These are phyloP conservation scores for Spialia ferax DNA, from an alignment of 2,888 invertebrate genomes.

Conservation along the genomic window DNA sequence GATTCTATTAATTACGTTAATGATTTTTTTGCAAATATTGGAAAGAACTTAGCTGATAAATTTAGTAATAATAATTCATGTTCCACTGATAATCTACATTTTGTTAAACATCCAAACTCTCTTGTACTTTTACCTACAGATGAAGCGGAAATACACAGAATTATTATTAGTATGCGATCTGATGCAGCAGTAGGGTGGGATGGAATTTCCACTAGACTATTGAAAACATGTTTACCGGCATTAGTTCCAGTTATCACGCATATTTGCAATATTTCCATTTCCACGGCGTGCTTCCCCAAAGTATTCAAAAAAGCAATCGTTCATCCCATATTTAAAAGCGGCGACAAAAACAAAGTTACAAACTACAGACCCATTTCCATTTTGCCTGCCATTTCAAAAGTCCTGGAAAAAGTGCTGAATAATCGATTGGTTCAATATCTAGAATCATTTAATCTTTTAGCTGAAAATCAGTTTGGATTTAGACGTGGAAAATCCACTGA, in stretches of 20 bases:
- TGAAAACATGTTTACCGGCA: not conserved
- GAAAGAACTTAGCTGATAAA: not conserved
- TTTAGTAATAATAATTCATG: not conserved
- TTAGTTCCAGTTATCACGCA: not conserved
- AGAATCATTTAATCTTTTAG: constrained; percentile 14
- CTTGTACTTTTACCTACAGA: not conserved
- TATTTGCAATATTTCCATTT: not conserved
- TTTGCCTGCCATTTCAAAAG: not conserved
- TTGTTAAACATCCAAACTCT: not conserved
- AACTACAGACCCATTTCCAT: no score
- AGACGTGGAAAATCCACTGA: constrained; percentile 20
- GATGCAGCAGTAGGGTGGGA: not conserved
- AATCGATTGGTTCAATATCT: constrained; percentile 1
- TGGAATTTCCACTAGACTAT: not conserved
- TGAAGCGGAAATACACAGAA: not conserved
- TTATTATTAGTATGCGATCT: not conserved
- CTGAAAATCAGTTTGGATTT: constrained; percentile 30
- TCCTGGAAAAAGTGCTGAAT: not conserved
- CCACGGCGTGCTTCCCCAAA: not conserved
- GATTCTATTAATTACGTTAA: constrained; percentile 27
- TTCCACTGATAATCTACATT: not conserved
- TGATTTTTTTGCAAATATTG: not conserved
- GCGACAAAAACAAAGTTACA: not conserved
- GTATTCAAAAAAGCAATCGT: not conserved
- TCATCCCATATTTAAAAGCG: constrained; percentile 1